These are phyloP conservation scores for Sciurus vulgaris DNA, from an alignment of 2,797 vertebrate genomes.

Conservation along the genomic window DNA sequence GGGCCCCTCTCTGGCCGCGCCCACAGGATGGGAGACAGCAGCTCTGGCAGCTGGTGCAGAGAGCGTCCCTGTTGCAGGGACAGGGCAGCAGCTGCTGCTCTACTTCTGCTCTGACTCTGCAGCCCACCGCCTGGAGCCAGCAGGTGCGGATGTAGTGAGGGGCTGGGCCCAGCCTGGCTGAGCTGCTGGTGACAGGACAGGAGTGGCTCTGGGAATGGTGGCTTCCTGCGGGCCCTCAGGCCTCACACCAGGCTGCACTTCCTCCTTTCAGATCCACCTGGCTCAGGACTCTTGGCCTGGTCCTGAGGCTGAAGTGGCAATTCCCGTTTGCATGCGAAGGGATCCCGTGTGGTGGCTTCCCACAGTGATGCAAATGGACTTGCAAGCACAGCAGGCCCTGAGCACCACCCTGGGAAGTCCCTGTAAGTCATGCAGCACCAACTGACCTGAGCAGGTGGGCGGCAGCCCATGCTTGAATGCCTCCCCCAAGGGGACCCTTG, in stretches of 20 bases:
- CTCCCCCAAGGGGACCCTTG: background rate
- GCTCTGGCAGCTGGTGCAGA: background rate
- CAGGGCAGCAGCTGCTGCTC: no score
- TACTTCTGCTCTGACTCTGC: background rate
- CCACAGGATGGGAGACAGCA: fast-evolving
- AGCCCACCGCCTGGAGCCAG: background rate
- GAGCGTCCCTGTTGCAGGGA: no score
- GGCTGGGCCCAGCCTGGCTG: background rate
- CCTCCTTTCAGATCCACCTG: background rate
- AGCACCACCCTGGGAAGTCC: background rate
- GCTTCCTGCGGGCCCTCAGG: background rate
- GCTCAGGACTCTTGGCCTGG: background rate
- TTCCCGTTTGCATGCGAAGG: background rate
- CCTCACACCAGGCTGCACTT: background rate
- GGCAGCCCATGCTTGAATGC: background rate
- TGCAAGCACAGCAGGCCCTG: background rate
- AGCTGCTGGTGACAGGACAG: background rate
- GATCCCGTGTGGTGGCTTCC: background rate
- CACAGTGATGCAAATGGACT: no score
- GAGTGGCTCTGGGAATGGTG: fast-evolving
- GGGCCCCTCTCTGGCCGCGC: background rate
- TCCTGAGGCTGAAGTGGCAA: fast-evolving
- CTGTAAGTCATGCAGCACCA: fast-evolving
- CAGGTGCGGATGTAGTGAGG: background rate
- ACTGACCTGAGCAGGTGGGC: background rate